Conservation (phyloP, 1,140 invertebrate genomes). For the Leptinotarsa defecta region DNA sequence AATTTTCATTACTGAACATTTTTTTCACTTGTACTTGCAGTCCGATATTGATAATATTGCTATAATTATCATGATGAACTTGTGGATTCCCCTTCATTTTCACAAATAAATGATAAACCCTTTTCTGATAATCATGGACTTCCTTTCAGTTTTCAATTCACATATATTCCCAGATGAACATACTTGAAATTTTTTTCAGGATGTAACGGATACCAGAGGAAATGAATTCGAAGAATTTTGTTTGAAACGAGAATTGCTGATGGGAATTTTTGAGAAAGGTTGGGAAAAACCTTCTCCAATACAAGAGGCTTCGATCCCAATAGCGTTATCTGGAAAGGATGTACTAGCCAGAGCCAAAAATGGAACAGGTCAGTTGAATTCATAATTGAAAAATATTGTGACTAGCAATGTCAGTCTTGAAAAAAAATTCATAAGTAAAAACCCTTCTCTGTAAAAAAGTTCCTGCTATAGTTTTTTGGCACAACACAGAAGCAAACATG, state of each 20-base stretch:
- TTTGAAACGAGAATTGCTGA: conserved; percentile 93
- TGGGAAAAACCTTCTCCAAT: conserved; percentile 99
- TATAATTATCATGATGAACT: conserved; percentile 42
- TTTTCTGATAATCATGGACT: conserved; percentile 36
- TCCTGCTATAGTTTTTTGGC: too few species aligned
- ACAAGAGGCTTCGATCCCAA: conserved; percentile 98
- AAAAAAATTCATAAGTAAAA: too few species aligned
- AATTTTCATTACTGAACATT: too few species aligned
- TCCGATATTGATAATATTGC: too few species aligned
- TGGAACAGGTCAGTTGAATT: conserved; percentile 74
- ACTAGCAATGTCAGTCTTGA: too few species aligned
- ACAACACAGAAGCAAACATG: too few species aligned
- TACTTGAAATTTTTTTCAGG: conserved; percentile 62
- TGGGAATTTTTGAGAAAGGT: conserved; percentile 99
- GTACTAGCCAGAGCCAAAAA: conserved; percentile 98
- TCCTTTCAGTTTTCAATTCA: conserved; percentile 9
- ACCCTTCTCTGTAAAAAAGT: too few species aligned
- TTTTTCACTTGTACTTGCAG: too few species aligned
- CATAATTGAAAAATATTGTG: too few species aligned
- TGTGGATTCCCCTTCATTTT: conserved; percentile 54
- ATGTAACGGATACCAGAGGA: conserved; percentile 98
- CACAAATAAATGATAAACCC: conserved; percentile 48
- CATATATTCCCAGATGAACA: background rate
- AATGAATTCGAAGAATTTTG: conserved; percentile 99
- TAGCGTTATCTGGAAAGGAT: conserved; percentile 96